A percentile compares a stretch with the other conserved stretches of the same genome.
Evolutionary conservation across 2,888 invertebrate species (phyloP).

Genomic region (Apotomis capreana): DNA sequence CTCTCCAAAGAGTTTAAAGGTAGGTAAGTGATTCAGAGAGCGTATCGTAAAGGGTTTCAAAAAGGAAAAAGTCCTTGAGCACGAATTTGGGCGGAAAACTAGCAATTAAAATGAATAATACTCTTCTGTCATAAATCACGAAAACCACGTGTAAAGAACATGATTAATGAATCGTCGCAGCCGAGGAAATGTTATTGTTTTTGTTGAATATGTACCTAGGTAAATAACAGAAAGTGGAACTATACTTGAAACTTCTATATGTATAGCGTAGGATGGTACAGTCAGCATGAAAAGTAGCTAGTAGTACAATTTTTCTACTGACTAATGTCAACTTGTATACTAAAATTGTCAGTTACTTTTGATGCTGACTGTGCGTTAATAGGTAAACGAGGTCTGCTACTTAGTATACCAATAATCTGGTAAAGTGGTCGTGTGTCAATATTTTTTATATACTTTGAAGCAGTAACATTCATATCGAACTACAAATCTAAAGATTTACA

Average conservation of each 20-base stretch:
- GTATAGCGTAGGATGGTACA: background rate
- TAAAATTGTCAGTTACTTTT: too few relatives aligned
- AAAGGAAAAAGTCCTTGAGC: conserved; percentile 16
- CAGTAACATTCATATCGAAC: too few relatives aligned
- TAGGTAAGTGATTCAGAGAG: background rate
- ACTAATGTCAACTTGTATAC: too few relatives aligned
- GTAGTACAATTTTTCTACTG: too few relatives aligned
- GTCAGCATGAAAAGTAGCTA: too few relatives aligned
- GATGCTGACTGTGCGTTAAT: background rate
- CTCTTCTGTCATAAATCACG: conserved; percentile 37
- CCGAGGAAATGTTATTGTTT: conserved; percentile 33
- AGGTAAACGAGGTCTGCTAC: too few relatives aligned
- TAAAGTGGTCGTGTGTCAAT: too few relatives aligned
- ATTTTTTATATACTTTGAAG: too few relatives aligned
- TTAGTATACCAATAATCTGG: too few relatives aligned
- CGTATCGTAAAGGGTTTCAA: conserved; percentile 23
- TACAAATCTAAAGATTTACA: too few relatives aligned
- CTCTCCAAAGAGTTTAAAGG: background rate
- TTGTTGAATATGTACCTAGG: conserved; percentile 23
- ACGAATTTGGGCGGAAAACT: conserved; percentile 41
- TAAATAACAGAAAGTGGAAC: conserved; percentile 19
- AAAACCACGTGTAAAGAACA: conserved; percentile 35
- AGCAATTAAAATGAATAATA: conserved; percentile 41
- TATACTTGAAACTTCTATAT: background rate
- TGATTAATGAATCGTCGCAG: conserved; percentile 32